Conservation (phyloP, 2,113 vertebrate species). For the Dissostichus mawsoni region DNA sequence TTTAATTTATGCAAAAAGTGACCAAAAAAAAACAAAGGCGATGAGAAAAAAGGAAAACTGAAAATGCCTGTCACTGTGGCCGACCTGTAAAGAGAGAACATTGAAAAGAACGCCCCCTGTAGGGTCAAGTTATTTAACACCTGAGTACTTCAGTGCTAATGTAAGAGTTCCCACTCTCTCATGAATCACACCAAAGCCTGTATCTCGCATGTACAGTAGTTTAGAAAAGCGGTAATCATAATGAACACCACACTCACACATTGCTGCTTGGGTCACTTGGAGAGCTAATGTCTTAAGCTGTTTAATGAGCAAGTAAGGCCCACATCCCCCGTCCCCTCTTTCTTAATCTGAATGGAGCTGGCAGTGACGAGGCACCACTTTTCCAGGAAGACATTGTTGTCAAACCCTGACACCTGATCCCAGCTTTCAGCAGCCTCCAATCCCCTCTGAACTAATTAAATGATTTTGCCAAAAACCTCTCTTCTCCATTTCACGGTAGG, state of each 20-base stretch:
- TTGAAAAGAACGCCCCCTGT: slow-evolving; percentile 58
- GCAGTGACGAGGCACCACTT: slow-evolving; percentile 52
- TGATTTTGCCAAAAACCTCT: slow-evolving; percentile 55
- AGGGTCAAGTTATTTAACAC: slow-evolving; percentile 80
- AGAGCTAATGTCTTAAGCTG: slow-evolving; percentile 53
- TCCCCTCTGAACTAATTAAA: slow-evolving; percentile 68
- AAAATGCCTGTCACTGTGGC: slow-evolving; percentile 60
- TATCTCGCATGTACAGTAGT: neutral
- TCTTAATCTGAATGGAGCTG: slow-evolving; percentile 64
- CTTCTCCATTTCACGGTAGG: slow-evolving; percentile 57
- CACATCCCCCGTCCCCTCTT: slow-evolving; percentile 18
- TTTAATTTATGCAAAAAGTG: slow-evolving; percentile 37
- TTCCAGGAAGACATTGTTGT: slow-evolving; percentile 72
- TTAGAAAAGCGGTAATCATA: neutral
- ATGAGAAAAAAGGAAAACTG: slow-evolving; percentile 38
- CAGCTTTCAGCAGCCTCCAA: slow-evolving; percentile 57
- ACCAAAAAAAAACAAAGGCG: slow-evolving; percentile 47
- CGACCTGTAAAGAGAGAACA: slow-evolving; percentile 28
- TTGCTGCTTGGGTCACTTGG: slow-evolving; percentile 34
- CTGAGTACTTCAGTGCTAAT: slow-evolving; percentile 43
- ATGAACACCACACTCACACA: slow-evolving; percentile 11
- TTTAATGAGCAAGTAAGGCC: slow-evolving; percentile 62
- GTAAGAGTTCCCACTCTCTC: slow-evolving; percentile 22
- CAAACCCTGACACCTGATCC: slow-evolving; percentile 78
- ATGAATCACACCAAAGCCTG: neutral